phyloP scores from a whole-genome alignment of 2,113 vertebrate genomes.

The Thamnophis sirtalis region DNA sequence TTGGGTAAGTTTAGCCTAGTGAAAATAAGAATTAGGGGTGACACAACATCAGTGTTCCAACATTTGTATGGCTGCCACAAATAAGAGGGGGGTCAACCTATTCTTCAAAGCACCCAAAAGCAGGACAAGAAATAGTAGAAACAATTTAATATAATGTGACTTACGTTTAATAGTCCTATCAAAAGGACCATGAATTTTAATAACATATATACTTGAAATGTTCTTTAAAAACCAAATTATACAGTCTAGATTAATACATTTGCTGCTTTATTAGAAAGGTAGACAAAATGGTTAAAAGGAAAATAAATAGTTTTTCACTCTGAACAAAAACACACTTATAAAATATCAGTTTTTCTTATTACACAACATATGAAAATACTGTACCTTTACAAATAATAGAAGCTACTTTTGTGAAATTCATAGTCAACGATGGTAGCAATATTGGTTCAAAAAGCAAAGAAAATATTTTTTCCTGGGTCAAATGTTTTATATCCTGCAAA shows the following conservation, averaged over 20 bases:
- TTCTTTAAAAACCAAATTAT: neutral
- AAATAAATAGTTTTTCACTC: neutral
- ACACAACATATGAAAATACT: neutral
- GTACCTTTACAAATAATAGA: conserved; percentile 85
- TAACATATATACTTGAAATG: neutral
- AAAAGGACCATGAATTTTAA: neutral
- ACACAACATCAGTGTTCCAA: too few relatives aligned
- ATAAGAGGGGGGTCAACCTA: too few relatives aligned
- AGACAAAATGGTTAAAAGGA: neutral
- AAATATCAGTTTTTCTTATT: neutral
- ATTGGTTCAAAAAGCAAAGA: conserved; percentile 78
- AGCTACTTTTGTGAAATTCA: conserved; percentile 87
- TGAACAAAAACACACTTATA: neutral
- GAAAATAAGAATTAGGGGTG: too few relatives aligned
- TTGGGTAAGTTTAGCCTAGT: too few relatives aligned
- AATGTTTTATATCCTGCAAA: conserved; percentile 78
- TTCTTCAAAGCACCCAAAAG: too few relatives aligned
- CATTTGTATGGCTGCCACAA: too few relatives aligned
- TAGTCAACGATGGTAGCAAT: conserved; percentile 76
- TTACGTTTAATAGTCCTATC: neutral
- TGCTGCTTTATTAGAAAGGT: neutral
- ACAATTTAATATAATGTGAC: neutral
- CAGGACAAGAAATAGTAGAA: too few relatives aligned
- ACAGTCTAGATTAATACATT: neutral
- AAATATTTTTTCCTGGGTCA: conserved; percentile 72